phyloP scores from a whole-genome alignment of 2,797 vertebrate genomes.

The Hippoglossus hippoglossus region DNA sequence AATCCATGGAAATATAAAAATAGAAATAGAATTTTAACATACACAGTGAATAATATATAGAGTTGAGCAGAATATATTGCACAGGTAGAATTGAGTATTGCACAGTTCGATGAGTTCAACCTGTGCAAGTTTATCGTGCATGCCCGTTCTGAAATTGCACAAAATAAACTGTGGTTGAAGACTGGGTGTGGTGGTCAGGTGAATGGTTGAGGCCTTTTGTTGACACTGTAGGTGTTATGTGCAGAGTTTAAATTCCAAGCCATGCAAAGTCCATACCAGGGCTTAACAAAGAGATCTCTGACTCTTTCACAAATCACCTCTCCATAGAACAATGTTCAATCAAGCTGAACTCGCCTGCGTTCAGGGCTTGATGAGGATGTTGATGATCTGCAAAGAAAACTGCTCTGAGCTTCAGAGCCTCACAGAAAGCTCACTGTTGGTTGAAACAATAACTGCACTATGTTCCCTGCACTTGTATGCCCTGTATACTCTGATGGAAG shows the following conservation, averaged over 20 bases:
- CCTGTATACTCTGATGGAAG: constrained; percentile 56
- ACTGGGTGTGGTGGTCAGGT: constrained; percentile 46
- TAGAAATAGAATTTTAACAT: too few species aligned
- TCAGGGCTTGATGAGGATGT: constrained; percentile 50
- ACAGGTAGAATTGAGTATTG: too few species aligned
- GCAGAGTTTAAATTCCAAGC: constrained; percentile 44
- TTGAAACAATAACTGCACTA: constrained; percentile 56
- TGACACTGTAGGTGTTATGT: constrained; percentile 51
- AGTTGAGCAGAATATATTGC: too few species aligned
- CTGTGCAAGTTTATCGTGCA: neutral
- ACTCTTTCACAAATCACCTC: constrained; percentile 32
- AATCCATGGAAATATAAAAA: too few species aligned
- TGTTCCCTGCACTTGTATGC: constrained; percentile 53
- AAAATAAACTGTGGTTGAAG: constrained; percentile 13
- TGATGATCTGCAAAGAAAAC: constrained; percentile 50
- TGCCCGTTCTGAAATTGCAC: constrained; percentile 19
- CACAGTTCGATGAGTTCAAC: too few species aligned
- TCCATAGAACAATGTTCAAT: constrained; percentile 49
- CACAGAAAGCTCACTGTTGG: constrained; percentile 54
- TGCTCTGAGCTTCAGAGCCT: constrained; percentile 15
- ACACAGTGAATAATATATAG: too few species aligned
- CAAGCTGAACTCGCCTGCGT: constrained; percentile 53
- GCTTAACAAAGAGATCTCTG: constrained; percentile 56
- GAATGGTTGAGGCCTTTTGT: constrained; percentile 45
- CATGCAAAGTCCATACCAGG: constrained; percentile 28